phyloP scores from a whole-genome alignment of 2,888 invertebrate species.

The Labia minor region DNA sequence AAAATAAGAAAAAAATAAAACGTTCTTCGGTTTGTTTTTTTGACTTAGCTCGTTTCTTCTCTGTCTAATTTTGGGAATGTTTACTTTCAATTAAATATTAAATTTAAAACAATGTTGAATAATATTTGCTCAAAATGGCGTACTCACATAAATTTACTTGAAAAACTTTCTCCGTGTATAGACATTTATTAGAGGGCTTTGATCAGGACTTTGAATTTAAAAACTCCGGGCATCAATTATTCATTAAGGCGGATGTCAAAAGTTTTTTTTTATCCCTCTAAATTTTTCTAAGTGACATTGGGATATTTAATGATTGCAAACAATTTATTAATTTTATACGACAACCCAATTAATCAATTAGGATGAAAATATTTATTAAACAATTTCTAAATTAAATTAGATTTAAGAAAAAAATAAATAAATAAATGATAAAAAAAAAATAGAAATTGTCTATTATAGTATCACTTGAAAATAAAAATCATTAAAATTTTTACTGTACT shows the following conservation, averaged over 20 bases:
- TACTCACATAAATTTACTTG: not conserved
- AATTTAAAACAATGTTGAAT: conserved; percentile 5
- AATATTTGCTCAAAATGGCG: not conserved
- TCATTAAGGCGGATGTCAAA: conserved; percentile 13
- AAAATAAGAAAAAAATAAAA: no score
- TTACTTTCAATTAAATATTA: conserved; percentile 5
- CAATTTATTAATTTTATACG: conserved; percentile 4
- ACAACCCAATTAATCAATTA: conserved; percentile 3
- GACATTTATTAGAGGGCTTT: conserved; percentile 13
- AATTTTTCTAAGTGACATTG: conserved; percentile 8
- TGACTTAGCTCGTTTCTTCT: no score
- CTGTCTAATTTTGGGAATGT: not conserved
- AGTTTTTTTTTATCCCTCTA: conserved; percentile 6
- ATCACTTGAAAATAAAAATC: no score
- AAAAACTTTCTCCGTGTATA: conserved; percentile 5
- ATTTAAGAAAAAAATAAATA: no score
- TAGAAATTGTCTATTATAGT: no score
- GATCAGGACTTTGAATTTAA: not conserved
- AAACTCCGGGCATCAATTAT: conserved; percentile 7
- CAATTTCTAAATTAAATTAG: no score
- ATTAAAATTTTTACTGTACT: no score
- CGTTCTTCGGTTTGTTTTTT: no score
- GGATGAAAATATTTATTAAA: not conserved
- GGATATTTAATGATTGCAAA: conserved; percentile 7
- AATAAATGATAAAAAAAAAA: no score